phyloP scores from a whole-genome alignment of 2,113 vertebrate species.

The Stigmatopora argus region DNA sequence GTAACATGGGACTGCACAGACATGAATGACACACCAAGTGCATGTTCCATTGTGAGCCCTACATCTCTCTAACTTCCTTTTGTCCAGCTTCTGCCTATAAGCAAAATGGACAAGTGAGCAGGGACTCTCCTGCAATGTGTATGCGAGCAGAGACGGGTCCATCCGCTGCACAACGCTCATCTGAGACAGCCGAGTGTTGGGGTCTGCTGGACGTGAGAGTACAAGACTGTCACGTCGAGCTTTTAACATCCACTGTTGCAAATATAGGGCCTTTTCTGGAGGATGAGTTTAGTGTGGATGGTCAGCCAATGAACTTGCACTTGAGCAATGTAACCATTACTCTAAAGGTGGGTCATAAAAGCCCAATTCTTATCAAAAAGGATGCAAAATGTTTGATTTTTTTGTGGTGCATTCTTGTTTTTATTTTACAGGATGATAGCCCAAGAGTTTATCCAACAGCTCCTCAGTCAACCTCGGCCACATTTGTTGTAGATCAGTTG shows the following conservation, averaged over 20 bases:
- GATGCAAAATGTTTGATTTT: background rate
- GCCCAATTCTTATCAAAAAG: background rate
- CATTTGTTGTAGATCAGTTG: slow-evolving; percentile 76
- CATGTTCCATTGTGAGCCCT: background rate
- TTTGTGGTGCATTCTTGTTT: background rate
- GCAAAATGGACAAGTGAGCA: slow-evolving; percentile 25
- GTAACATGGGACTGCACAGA: slow-evolving; percentile 52
- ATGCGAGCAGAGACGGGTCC: slow-evolving; percentile 80
- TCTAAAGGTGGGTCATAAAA: slow-evolving; percentile 72
- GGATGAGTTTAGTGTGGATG: slow-evolving; percentile 82
- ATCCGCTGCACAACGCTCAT: slow-evolving; percentile 56
- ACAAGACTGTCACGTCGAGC: slow-evolving; percentile 67
- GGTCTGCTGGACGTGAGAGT: slow-evolving; percentile 79
- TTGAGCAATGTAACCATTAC: slow-evolving; percentile 78
- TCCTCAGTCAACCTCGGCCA: slow-evolving; percentile 81
- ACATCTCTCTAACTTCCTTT: background rate
- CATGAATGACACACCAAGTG: background rate
- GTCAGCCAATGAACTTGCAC: slow-evolving; percentile 83
- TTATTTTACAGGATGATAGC: slow-evolving; percentile 78
- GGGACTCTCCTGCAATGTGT: slow-evolving; percentile 59
- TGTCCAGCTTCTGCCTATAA: slow-evolving; percentile 25
- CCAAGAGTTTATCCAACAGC: slow-evolving; percentile 85
- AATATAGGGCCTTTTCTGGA: slow-evolving; percentile 88
- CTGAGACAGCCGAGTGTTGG: slow-evolving; percentile 68
- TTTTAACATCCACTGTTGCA: slow-evolving; percentile 79